Base-by-base conservation (phyloP, 37 sponge, comb jelly and placozoan species). In the Halisarca cf. caerulea region DNA sequence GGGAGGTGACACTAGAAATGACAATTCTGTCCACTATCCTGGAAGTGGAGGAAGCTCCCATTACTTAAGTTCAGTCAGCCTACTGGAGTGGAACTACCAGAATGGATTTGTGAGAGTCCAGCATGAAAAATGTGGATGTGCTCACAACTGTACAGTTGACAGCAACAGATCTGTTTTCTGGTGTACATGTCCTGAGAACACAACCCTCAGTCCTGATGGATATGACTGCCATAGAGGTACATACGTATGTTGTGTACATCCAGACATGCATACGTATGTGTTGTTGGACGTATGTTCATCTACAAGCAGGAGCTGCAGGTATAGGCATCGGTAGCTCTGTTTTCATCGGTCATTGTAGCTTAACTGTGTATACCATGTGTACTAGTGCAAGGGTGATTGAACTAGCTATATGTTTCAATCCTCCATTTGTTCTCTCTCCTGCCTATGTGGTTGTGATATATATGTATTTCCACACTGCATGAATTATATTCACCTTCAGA, bases 181-280 rank as follows among this genome's bases (percentile, higher is more conserved):
- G n/a, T 39, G 40, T 27, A 66, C 55, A 28, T 62, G 73, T 33
- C 27, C 42, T 32, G 21, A 78, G 33, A 37, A 30, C 43, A 40
- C 89, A 5, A 3, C 11, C 23, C 38, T 88, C 21, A 79, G 80
- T 41, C 75, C 70, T 34, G 80, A 88, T 66, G 72, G 78, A 20
- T 61, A 28, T 66, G 84, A 88, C 72, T 88, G 89, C 54, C 43
- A 61, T 36, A 70, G 45, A 59, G 59, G 87, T 86, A 27, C 64
- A 28, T 27, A 61, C 28, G 6, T 7, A 23, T 61, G n/a, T n/a
- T n/a, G 20, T 61, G 64, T 61, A 27, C 24, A 61, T 23, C n/a
- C 6, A 61, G 20, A 23, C 30, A 61, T 6, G 64, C 64, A 61
- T 27, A 28, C 64, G 28, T 15, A 27, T 15, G 30, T 23, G 15